These are phyloP conservation scores for Stigmatopora nigra DNA, from an alignment of 2,113 vertebrate species.

Conservation along the genomic window DNA sequence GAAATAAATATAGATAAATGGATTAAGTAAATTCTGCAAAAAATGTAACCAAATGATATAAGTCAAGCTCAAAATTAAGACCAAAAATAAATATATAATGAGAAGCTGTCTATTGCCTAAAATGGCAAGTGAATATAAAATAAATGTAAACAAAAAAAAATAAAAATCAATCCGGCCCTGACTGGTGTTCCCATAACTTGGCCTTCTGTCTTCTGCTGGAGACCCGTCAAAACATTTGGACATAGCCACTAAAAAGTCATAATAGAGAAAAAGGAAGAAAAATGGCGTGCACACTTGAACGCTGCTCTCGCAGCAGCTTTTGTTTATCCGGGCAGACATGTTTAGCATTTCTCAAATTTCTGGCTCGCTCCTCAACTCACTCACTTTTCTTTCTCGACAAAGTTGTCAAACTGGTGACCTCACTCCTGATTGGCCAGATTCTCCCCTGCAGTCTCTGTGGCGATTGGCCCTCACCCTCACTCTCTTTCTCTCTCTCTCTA, in stretches of 20 bases:
- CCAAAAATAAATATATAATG: background rate
- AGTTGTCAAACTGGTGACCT: conserved; percentile 67
- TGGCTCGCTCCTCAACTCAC: conserved; percentile 24
- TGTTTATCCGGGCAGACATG: conserved; percentile 26
- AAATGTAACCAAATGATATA: background rate
- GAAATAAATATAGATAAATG: too few relatives aligned
- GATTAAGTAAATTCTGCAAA: too few relatives aligned
- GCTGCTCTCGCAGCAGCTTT: conserved; percentile 3
- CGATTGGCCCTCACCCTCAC: conserved; percentile 47
- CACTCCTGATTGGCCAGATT: conserved; percentile 59
- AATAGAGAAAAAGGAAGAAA: background rate
- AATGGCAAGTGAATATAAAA: background rate
- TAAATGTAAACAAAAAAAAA: background rate
- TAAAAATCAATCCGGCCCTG: background rate
- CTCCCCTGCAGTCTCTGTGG: conserved; percentile 25
- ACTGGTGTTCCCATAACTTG: background rate
- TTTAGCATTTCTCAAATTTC: conserved; percentile 36
- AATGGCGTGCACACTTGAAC: background rate
- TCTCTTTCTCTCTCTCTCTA: conserved; percentile 11
- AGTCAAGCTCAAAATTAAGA: too few relatives aligned
- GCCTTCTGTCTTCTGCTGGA: background rate
- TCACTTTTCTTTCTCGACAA: conserved; percentile 58
- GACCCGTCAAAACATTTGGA: conserved; percentile 2
- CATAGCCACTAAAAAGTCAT: background rate
- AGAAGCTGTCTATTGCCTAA: too few relatives aligned